Evolutionary conservation across 1,140 invertebrate genomes (phyloP).

Genomic region (Cheumatopsyche charites): DNA sequence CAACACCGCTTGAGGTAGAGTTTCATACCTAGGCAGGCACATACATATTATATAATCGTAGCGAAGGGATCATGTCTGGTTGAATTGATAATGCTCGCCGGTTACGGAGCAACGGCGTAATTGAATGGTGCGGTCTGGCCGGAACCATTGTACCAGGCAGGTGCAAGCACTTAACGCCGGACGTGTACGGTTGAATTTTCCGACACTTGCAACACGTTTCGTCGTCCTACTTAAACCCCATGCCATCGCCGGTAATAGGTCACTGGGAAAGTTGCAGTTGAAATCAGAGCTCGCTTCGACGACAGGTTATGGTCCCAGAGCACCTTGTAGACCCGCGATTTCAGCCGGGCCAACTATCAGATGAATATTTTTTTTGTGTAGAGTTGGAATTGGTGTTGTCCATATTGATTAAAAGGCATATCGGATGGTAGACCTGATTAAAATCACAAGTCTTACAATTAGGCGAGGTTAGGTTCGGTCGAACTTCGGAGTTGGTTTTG

Average conservation of each 20-base stretch:
- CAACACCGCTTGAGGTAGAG: too few relatives aligned
- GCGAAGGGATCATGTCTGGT: slow-evolving; percentile 9
- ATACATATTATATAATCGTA: too few relatives aligned
- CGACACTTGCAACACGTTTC: slow-evolving; percentile 35
- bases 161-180: slow-evolving; percentile 30
- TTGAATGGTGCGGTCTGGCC: slow-evolving; percentile 35
- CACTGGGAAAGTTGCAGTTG: background rate
- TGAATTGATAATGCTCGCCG: slow-evolving; percentile 29
- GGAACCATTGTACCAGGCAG: slow-evolving; percentile 32
- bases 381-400: too few relatives aligned
- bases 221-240: background rate
- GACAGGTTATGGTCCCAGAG: background rate
- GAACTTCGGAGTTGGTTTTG: too few relatives aligned
- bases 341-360: too few relatives aligned
- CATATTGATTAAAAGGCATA: too few relatives aligned
- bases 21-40: too few relatives aligned
- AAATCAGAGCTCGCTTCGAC: background rate
- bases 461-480: too few relatives aligned
- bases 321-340: too few relatives aligned
- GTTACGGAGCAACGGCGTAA: slow-evolving; percentile 30
- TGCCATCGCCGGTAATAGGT: background rate
- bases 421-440: too few relatives aligned
- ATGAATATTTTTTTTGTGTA: too few relatives aligned
- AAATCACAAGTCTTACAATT: too few relatives aligned
- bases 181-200: slow-evolving; percentile 35